phyloP scores from a whole-genome alignment of 2,888 invertebrate genomes.

The Sphecodes monilicornis region DNA sequence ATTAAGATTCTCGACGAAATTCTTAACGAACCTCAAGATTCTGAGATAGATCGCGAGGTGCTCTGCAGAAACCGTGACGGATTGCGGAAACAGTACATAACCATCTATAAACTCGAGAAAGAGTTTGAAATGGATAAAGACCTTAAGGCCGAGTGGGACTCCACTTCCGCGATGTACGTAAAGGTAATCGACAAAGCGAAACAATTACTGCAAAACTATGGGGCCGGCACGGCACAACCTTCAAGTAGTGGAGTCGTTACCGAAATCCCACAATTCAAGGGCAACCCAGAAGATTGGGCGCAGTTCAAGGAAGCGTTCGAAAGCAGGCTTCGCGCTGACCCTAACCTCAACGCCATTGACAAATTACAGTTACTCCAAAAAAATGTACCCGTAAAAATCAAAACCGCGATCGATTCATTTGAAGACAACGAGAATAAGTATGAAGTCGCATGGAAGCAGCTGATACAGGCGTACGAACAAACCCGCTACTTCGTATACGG shows the following conservation, averaged over 20 bases:
- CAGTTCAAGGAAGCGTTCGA: background rate
- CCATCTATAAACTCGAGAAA: too few relatives aligned
- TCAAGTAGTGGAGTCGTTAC: too few relatives aligned
- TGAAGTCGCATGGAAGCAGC: accelerated
- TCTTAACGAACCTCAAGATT: accelerated
- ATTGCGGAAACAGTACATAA: background rate
- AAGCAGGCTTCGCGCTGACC: accelerated
- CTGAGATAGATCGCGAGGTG: too few relatives aligned
- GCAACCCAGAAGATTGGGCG: background rate
- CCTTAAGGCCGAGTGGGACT: accelerated
- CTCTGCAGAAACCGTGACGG: background rate
- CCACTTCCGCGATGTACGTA: accelerated
- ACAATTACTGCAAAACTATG: accelerated
- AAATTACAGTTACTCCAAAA: background rate
- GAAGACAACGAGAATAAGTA: background rate
- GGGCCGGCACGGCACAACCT: background rate
- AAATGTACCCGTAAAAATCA: background rate
- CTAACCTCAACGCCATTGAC: accelerated
- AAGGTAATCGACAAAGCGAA: accelerated
- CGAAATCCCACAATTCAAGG: too few relatives aligned
- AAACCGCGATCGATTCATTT: background rate
- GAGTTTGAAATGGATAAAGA: too few relatives aligned
- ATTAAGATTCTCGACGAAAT: accelerated
- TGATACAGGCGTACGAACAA: accelerated
- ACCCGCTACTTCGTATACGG: accelerated